A percentile compares a stretch with the other conserved stretches of the same genome.
phyloP scores from a whole-genome alignment of 2,888 invertebrate genomes.

The Hymenopus coronatus region DNA sequence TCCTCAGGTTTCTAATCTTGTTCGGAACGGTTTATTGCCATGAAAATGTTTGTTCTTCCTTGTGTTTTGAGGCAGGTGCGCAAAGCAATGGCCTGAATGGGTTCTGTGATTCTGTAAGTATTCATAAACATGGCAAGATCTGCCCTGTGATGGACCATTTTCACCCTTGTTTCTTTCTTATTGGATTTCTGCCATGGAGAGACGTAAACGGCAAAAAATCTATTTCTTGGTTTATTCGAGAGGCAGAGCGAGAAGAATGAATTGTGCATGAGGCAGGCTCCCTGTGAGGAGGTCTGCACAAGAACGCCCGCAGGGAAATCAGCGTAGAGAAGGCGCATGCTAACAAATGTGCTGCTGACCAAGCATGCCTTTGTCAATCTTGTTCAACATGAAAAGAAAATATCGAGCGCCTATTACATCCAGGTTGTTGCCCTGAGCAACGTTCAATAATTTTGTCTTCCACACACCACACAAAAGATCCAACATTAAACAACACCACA shows the following conservation, averaged over 20 bases:
- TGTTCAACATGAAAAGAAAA: neutral
- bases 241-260: neutral
- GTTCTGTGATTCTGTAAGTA: neutral
- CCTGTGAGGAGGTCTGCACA: neutral
- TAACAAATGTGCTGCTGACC: neutral
- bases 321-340: neutral
- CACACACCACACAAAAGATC: too few species aligned
- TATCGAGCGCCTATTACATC: neutral
- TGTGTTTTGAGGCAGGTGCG: too few species aligned
- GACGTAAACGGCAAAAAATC: neutral
- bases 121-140: neutral
- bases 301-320: neutral
- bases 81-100: too few species aligned
- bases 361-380: neutral
- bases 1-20: too few species aligned
- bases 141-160: neutral
- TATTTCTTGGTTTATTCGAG: neutral
- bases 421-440: neutral
- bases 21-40: too few species aligned
- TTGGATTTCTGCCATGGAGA: neutral
- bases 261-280: neutral
- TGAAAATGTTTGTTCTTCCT: too few species aligned
- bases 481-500: neutral
- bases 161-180: neutral
- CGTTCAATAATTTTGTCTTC: neutral